These are phyloP conservation scores for Hartigia nigra DNA, from an alignment of 2,888 invertebrate species.

Conservation along the genomic window DNA sequence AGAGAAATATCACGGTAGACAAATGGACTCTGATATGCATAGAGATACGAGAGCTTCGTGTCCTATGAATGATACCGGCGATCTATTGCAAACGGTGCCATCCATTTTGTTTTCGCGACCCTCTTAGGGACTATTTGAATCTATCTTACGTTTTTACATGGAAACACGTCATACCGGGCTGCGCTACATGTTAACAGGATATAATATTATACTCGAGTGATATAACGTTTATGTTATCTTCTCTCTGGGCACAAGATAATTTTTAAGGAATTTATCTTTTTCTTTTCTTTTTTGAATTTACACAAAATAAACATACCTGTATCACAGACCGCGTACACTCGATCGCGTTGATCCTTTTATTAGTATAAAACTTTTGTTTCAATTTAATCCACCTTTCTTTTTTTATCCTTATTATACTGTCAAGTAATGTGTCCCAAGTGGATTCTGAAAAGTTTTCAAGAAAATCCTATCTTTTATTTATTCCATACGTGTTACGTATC, in stretches of 20 bases:
- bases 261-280: too few relatives aligned
- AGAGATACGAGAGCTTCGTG: constrained; percentile 15
- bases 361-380: too few relatives aligned
- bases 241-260: not conserved
- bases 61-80: constrained; percentile 14
- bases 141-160: too few relatives aligned
- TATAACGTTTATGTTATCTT: not conserved
- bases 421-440: not conserved
- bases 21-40: constrained; percentile 25
- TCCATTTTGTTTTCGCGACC: constrained; percentile 10
- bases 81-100: constrained; percentile 7
- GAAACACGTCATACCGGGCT: too few relatives aligned
- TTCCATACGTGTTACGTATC: not conserved
- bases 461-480: not conserved
- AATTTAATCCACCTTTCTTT: not conserved
- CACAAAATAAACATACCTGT: accelerated
- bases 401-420: not conserved
- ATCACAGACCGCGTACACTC: too few relatives aligned
- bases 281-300: not conserved
- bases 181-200: not conserved
- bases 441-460: not conserved
- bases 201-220: not conserved
- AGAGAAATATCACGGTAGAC: constrained; percentile 23
- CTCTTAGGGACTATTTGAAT: not conserved
- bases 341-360: too few relatives aligned